Evolutionary conservation across 2,113 vertebrate genomes (phyloP).

Genomic region (Cnemophilus loriae): DNA sequence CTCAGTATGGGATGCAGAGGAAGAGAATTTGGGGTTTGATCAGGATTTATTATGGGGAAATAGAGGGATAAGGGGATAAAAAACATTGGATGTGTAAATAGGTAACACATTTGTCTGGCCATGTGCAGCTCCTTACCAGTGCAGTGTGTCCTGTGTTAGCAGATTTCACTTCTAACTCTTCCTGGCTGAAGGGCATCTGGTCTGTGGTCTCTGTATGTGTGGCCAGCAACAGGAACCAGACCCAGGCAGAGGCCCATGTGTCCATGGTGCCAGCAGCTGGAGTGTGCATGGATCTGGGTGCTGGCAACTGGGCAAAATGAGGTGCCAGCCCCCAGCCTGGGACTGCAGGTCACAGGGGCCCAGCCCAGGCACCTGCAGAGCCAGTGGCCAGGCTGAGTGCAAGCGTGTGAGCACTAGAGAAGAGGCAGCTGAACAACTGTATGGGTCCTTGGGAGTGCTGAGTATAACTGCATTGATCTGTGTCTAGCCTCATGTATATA

Average conservation of each 20-base stretch:
- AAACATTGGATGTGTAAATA: neutral
- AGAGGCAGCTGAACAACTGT: neutral
- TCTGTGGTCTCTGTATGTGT: neutral
- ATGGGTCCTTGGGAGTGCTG: neutral
- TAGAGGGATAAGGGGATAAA: neutral
- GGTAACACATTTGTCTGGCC: neutral
- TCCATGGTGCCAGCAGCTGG: accelerated
- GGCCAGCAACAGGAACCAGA: neutral
- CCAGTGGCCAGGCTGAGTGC: neutral
- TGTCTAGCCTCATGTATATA: neutral
- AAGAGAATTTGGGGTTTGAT: neutral
- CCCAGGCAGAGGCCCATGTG: accelerated
- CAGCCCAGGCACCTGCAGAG: neutral
- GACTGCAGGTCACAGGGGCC: neutral
- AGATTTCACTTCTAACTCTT: neutral
- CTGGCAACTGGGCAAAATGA: neutral
- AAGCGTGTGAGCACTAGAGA: neutral
- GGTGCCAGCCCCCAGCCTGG: neutral
- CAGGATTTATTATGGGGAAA: neutral
- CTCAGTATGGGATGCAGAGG: neutral
- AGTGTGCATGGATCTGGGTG: accelerated
- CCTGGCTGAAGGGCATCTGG: neutral
- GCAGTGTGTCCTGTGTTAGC: neutral
- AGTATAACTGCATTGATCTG: neutral
- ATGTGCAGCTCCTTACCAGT: neutral